Conservation (phyloP, 2,113 vertebrate species). For the Trogon melanurus region DNA sequence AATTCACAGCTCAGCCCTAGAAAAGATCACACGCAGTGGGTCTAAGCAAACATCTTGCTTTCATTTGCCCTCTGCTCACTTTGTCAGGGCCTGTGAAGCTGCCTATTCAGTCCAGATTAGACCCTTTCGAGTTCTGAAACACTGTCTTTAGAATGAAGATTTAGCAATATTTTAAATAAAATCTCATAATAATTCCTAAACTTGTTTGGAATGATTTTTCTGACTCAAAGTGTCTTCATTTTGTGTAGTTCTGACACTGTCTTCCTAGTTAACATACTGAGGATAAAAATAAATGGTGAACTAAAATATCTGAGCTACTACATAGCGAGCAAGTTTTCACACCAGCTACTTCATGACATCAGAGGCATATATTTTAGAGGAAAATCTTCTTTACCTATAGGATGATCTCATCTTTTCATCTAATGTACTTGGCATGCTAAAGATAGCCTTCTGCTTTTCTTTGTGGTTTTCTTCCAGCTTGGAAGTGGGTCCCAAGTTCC, state of each 20-base stretch:
- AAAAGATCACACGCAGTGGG: neutral
- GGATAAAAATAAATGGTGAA: constrained; percentile 52
- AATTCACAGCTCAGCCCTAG: neutral
- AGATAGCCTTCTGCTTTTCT: constrained; percentile 21
- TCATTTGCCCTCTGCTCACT: neutral
- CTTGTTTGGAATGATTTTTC: neutral
- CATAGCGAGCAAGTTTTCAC: constrained; percentile 39
- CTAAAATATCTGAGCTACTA: constrained; percentile 59
- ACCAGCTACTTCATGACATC: constrained; percentile 50
- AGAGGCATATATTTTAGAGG: constrained; percentile 43
- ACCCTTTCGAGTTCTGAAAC: neutral
- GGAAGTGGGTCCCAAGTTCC: constrained; percentile 10
- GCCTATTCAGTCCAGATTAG: neutral
- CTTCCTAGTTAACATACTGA: constrained; percentile 40
- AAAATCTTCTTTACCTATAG: constrained; percentile 37
- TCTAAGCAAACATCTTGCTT: neutral
- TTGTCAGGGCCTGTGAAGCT: neutral
- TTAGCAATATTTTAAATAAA: neutral
- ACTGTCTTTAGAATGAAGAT: neutral
- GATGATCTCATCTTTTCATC: constrained; percentile 30
- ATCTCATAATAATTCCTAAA: neutral
- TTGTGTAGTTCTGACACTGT: constrained; percentile 28
- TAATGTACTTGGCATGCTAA: constrained; percentile 37
- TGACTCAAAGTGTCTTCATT: constrained; percentile 6
- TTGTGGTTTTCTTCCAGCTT: constrained; percentile 29